These are phyloP conservation scores for Phoebastria nigripes DNA, from an alignment of 2,797 vertebrate species.

Conservation along the genomic window DNA sequence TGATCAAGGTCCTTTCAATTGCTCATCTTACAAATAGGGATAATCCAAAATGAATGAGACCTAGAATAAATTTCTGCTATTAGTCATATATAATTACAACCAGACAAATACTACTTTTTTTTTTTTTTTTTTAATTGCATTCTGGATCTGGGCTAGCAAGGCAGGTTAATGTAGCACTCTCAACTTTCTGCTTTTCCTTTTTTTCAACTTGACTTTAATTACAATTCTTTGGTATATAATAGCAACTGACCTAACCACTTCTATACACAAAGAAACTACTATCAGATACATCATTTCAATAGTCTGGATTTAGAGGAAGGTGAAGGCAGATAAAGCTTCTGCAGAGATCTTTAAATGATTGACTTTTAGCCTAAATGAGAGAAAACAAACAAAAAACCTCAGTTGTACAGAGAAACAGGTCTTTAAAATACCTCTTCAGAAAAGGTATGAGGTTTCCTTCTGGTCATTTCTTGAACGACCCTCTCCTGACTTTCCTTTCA, in stretches of 20 bases:
- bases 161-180: neutral
- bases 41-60: conserved; percentile 24
- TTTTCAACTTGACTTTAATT: neutral
- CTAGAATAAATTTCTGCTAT: neutral
- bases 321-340: neutral
- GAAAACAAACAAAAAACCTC: neutral
- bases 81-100: neutral
- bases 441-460: neutral
- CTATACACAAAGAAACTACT: neutral
- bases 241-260: neutral
- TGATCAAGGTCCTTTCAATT: conserved; percentile 23
- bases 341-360: neutral
- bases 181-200: neutral
- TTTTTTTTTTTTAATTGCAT: neutral
- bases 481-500: neutral
- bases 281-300: neutral
- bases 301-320: neutral
- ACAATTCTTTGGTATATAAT: neutral
- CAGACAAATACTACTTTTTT: neutral
- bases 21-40: neutral
- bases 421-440: neutral
- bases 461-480: neutral
- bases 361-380: neutral
- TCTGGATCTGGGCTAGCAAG: neutral
- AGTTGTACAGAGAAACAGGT: neutral